Evolutionary conservation across 2,888 invertebrate species (phyloP).

Genomic region (Lordiphosa fenestrarum): DNA sequence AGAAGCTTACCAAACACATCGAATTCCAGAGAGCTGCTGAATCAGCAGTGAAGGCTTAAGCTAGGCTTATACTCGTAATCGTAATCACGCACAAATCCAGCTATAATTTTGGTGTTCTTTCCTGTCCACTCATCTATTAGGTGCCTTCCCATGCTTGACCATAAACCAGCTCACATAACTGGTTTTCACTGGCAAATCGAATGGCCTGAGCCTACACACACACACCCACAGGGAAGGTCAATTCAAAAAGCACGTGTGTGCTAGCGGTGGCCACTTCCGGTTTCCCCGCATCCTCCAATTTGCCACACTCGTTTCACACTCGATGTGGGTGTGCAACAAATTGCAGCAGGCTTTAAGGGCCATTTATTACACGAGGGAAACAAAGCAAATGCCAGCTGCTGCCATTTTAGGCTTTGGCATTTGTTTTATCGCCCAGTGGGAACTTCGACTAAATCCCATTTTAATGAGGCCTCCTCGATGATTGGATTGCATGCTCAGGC

Average conservation of each 20-base stretch:
- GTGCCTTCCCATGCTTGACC: neutral
- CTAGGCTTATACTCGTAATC: too few species aligned
- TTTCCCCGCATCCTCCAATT: constrained; percentile 16
- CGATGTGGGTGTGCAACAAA: constrained; percentile 34
- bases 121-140: too few species aligned
- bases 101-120: too few species aligned
- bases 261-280: neutral
- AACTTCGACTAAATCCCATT: constrained; percentile 25
- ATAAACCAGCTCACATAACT: neutral
- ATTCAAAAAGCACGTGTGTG: constrained; percentile 5
- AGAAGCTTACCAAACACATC: too few species aligned
- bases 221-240: constrained; percentile 5
- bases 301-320: neutral
- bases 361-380: constrained; percentile 29
- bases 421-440: constrained; percentile 35
- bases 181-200: neutral
- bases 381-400: constrained; percentile 48
- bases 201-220: constrained; percentile 2
- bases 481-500: constrained; percentile 23
- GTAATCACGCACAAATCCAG: too few species aligned
- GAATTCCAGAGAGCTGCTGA: too few species aligned
- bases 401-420: constrained; percentile 55
- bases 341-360: constrained; percentile 42
- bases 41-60: too few species aligned
- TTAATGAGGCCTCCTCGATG: constrained; percentile 28